Conservation (phyloP, 2,797 vertebrate genomes). For the Microctenopoma steveboyesi region DNA sequence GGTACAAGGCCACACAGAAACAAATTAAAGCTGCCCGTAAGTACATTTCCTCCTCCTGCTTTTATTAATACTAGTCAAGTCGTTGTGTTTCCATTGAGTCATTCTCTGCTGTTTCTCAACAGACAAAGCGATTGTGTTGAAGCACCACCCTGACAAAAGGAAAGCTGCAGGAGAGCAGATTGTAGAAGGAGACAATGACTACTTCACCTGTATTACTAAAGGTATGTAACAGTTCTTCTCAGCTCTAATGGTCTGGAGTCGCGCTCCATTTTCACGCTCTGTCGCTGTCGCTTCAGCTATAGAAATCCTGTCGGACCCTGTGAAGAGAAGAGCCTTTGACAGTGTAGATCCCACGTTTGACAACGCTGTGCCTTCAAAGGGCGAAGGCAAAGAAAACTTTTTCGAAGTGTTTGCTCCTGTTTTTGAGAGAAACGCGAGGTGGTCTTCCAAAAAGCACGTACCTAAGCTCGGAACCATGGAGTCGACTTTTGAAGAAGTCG, state of each 20-base stretch:
- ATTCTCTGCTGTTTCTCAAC: slow-evolving; percentile 25
- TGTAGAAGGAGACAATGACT: slow-evolving; percentile 95
- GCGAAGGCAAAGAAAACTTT: slow-evolving; percentile 95
- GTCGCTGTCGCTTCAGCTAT: slow-evolving; percentile 83
- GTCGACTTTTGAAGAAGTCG: slow-evolving; percentile 96
- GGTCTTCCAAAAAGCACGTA: slow-evolving; percentile 94
- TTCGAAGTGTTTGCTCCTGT: slow-evolving; percentile 90
- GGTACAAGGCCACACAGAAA: slow-evolving; percentile 96
- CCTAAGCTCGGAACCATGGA: slow-evolving; percentile 89
- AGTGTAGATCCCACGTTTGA: slow-evolving; percentile 98
- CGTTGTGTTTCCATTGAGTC: too few relatives aligned
- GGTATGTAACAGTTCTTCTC: slow-evolving; percentile 50
- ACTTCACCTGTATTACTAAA: slow-evolving; percentile 89
- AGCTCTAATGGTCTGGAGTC: neutral
- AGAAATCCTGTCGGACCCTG: slow-evolving; percentile 93
- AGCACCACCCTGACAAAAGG: slow-evolving; percentile 98
- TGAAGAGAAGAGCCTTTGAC: slow-evolving; percentile 96
- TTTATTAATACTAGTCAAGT: too few relatives aligned
- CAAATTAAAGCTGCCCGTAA: slow-evolving; percentile 99
- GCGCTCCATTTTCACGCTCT: too few relatives aligned
- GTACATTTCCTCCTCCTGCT: slow-evolving; percentile 68
- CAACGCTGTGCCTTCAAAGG: slow-evolving; percentile 92
- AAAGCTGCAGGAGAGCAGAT: slow-evolving; percentile 98
- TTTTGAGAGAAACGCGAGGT: slow-evolving; percentile 95
- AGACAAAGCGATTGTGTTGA: slow-evolving; percentile 99